phyloP scores from a whole-genome alignment of 2,113 vertebrate species.

The Tachysurus fulvidraco region DNA sequence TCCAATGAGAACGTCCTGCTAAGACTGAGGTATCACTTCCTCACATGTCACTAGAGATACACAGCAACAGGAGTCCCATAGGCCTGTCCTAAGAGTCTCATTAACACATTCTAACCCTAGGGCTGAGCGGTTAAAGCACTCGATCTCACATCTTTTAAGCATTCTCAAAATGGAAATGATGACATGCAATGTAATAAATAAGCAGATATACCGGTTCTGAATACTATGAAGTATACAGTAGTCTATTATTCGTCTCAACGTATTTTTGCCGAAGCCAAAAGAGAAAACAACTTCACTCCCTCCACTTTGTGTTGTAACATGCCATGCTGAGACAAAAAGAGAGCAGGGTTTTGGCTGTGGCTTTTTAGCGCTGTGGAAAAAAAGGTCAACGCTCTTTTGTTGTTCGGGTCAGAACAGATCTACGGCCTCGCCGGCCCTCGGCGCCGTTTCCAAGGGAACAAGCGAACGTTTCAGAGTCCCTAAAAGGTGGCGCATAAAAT shows the following conservation, averaged over 20 bases:
- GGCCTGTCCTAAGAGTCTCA: conserved; percentile 46
- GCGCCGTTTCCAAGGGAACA: conserved; percentile 73
- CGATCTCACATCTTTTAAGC: conserved; percentile 7
- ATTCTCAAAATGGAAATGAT: conserved; percentile 15
- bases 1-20: conserved; percentile 25
- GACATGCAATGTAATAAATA: conserved; percentile 15
- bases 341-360: conserved; percentile 26
- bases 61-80: conserved; percentile 41
- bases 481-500: conserved; percentile 53
- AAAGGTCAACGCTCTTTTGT: conserved; percentile 46
- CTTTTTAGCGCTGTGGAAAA: conserved; percentile 31
- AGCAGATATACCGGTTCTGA: background rate
- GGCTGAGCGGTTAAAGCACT: conserved; percentile 33
- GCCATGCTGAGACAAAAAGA: conserved; percentile 33
- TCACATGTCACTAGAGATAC: conserved; percentile 39
- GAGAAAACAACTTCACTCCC: background rate
- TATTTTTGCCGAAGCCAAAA: background rate
- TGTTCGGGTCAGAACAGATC: conserved; percentile 58
- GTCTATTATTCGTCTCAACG: background rate
- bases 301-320: conserved; percentile 17
- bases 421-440: conserved; percentile 64
- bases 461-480: conserved; percentile 48
- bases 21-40: conserved; percentile 52
- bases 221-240: background rate
- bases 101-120: conserved; percentile 38